phyloP scores from a whole-genome alignment of 2,888 invertebrate genomes.

The Zele albiditarsus region DNA sequence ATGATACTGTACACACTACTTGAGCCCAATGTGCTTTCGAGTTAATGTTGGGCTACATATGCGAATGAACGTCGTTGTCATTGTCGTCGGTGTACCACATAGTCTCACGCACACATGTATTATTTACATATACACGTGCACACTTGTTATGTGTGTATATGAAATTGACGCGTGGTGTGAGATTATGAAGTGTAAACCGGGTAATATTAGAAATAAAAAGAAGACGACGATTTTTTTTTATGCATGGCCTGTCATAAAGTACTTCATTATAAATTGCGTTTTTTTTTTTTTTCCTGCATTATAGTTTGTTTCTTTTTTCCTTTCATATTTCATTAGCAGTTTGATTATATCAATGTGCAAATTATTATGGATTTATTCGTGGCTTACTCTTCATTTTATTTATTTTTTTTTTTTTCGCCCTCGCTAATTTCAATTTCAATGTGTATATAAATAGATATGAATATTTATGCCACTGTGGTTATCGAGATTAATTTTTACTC shows the following conservation, averaged over 20 bases:
- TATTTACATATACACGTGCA: neutral
- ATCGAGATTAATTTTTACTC: too few relatives aligned
- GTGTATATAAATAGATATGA: too few relatives aligned
- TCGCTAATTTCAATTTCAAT: too few relatives aligned
- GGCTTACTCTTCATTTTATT: too few relatives aligned
- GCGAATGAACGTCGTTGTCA: conserved; percentile 21
- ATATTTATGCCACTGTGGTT: too few relatives aligned
- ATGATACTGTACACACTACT: neutral
- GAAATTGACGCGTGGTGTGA: conserved; percentile 26
- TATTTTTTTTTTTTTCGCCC: too few relatives aligned
- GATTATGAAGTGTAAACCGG: conserved; percentile 64
- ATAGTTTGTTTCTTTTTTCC: neutral
- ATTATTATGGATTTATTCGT: too few relatives aligned
- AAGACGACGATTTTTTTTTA: conserved; percentile 53
- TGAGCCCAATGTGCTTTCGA: conserved; percentile 3
- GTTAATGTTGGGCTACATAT: conserved; percentile 33
- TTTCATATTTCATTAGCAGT: too few relatives aligned
- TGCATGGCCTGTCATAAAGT: conserved; percentile 44
- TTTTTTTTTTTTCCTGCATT: neutral
- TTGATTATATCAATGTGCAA: too few relatives aligned
- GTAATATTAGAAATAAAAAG: conserved; percentile 53
- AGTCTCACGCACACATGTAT: neutral
- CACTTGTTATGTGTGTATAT: neutral
- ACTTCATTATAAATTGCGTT: conserved; percentile 57
- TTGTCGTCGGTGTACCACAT: neutral